These are phyloP conservation scores for Poeciliopsis gracilis DNA, from an alignment of 2,797 vertebrate species.

Conservation along the genomic window DNA sequence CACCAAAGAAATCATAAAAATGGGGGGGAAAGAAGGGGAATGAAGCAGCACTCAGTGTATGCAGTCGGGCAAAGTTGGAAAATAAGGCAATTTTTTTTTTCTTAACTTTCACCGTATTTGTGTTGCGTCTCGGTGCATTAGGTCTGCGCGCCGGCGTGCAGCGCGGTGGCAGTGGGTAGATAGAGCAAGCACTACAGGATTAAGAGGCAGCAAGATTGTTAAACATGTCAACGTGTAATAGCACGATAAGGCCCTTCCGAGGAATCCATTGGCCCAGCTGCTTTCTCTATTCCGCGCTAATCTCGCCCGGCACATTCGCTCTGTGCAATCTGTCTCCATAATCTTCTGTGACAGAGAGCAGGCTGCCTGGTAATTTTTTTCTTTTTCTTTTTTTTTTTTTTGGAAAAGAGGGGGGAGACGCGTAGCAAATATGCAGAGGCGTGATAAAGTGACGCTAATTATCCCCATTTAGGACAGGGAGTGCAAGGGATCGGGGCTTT, in stretches of 20 bases:
- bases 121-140: slow-evolving; percentile 72
- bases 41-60: slow-evolving; percentile 46
- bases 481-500: slow-evolving; percentile 98
- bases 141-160: slow-evolving; percentile 71
- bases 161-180: slow-evolving; percentile 79
- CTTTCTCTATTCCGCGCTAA: slow-evolving; percentile 99
- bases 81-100: slow-evolving; percentile 70
- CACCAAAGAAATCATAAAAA: slow-evolving; percentile 54
- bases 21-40: slow-evolving; percentile 7
- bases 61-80: slow-evolving; percentile 66
- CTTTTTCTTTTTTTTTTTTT: slow-evolving; percentile 71
- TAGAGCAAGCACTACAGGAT: slow-evolving; percentile 92
- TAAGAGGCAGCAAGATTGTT: slow-evolving; percentile 99
- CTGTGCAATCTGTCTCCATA: slow-evolving; percentile 99
- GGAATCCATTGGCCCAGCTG: slow-evolving; percentile 99
- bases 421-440: slow-evolving; percentile 97
- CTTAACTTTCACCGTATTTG: slow-evolving; percentile 68
- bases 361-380: slow-evolving; percentile 80
- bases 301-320: slow-evolving; percentile 98
- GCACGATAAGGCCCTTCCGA: slow-evolving; percentile 99
- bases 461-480: slow-evolving; percentile 99
- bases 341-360: slow-evolving; percentile 97
- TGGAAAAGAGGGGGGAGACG: slow-evolving; percentile 72
- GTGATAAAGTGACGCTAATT: slow-evolving; percentile 99
- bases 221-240: slow-evolving; percentile 99